Evolutionary conservation across 1,140 invertebrate species (phyloP), one percentile per base, ranked within the genome.

Genomic region (Zaprionus camerounensis): DNA sequence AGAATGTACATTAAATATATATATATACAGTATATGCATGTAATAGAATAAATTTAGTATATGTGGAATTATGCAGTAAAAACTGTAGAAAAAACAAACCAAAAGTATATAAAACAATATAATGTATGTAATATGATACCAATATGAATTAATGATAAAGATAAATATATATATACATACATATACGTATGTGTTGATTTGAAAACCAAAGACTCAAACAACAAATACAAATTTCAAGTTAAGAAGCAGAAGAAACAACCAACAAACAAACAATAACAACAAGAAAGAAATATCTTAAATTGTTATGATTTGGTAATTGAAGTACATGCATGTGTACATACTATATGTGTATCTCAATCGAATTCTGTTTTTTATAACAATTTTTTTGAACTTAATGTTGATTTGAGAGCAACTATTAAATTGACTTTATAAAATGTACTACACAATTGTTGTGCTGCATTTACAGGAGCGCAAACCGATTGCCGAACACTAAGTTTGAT

Each of bases 141-240:
- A 73, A 63, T 72, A 73, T 72, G 41, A 38, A 68, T 67, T 61
- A 69, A 65, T 65, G 65, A 57, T 65, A 71, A 64, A 65, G 49
- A 59, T 73, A 57, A 34, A 55, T 36, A 49, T 51, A 70, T 63
- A 61, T 69, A 67, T 72, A 65, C 28, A 65, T 64, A 64, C 67
- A 65, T 36, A 71, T 70, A 65, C 59, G 64, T 72, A 80, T 78
- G 77, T 82, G 86, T 91, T 91, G 82, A 86, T 86, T 91, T 91
- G 73, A 87, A 91, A 87, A 78, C 87, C 87, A 91, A 91, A 91
- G 86, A 91, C 86, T 91, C 86, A 91, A 90, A 82, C 63, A 71
- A 80, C 58, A 80, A 77, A 65, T 63, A 76, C 75, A 76, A 81
- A 59, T 68, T 72, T 79, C 73, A 86, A 77, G 46, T 68, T 76